These are phyloP conservation scores for Hydrotaea cyrtoneurina DNA, from an alignment of 2,888 invertebrate genomes.

Conservation along the genomic window DNA sequence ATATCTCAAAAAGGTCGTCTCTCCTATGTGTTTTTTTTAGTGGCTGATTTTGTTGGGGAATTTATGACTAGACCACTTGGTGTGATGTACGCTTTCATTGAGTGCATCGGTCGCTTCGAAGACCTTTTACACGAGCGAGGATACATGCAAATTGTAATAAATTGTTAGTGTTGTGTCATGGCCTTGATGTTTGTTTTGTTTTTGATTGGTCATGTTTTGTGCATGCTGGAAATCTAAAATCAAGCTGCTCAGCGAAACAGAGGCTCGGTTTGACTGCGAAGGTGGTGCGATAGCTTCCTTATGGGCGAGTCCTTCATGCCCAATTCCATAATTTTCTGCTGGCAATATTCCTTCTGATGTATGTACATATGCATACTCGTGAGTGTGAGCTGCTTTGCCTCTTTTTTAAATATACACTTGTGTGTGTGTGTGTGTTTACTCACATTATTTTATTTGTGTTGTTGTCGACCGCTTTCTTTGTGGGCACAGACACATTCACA, in stretches of 20 bases:
- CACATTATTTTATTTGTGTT: constrained; percentile 13
- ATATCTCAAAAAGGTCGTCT: too few relatives aligned
- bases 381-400: neutral
- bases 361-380: too few relatives aligned
- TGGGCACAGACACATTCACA: neutral
- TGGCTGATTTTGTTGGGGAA: too few relatives aligned
- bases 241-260: neutral
- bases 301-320: neutral
- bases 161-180: neutral
- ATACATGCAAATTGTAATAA: too few relatives aligned
- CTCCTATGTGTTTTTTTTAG: too few relatives aligned
- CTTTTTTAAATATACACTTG: too few relatives aligned
- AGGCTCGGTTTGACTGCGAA: neutral
- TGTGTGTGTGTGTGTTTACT: too few relatives aligned
- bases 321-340: neutral
- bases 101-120: too few relatives aligned
- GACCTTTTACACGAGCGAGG: too few relatives aligned
- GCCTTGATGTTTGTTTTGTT: neutral
- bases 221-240: constrained; percentile 1
- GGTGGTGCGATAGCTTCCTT: neutral
- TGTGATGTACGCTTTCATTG: too few relatives aligned
- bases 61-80: too few relatives aligned
- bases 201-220: constrained; percentile 22
- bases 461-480: neutral
- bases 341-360: neutral